Evolutionary conservation across 2,113 vertebrate species (phyloP).

Genomic region (Trichomycterus rosablanca): DNA sequence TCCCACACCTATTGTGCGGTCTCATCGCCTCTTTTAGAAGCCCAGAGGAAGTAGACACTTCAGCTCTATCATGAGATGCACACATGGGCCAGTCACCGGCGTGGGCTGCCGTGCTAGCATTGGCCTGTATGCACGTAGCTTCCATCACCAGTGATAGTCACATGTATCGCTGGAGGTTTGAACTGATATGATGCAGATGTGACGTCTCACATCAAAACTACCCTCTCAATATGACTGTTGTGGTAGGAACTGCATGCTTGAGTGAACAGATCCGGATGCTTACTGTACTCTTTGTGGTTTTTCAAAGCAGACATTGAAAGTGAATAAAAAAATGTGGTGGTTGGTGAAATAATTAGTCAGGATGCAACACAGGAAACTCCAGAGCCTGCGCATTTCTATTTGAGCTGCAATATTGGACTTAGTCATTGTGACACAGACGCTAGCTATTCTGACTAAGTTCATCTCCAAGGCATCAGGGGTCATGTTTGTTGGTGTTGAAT

Average conservation of each 20-base stretch:
- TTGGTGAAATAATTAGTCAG: constrained; percentile 58
- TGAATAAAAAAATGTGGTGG: constrained; percentile 61
- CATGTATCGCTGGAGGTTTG: not conserved
- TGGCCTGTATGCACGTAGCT: constrained; percentile 2
- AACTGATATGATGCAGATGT: too few species aligned
- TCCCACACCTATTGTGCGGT: constrained; percentile 44
- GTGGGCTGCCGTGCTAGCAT: constrained; percentile 10
- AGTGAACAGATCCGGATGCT: constrained; percentile 20
- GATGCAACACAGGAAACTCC: constrained; percentile 50
- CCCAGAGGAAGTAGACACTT: constrained; percentile 42
- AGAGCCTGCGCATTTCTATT: constrained; percentile 24
- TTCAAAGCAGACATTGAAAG: constrained; percentile 59
- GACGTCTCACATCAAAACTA: constrained; percentile 14
- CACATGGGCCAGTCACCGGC: constrained; percentile 56
- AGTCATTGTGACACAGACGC: constrained; percentile 24
- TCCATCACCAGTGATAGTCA: not conserved
- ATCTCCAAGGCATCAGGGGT: not conserved
- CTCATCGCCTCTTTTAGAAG: constrained; percentile 40
- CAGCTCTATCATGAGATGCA: constrained; percentile 59
- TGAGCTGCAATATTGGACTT: constrained; percentile 7
- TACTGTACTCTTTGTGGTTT: constrained; percentile 49
- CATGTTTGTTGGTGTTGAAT: constrained; percentile 13
- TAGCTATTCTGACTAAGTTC: constrained; percentile 23
- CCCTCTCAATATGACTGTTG: constrained; percentile 14
- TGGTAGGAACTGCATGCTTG: constrained; percentile 30